Evolutionary conservation across 2,888 invertebrate species (phyloP).

Genomic region (Eurytoma adleriae): DNA sequence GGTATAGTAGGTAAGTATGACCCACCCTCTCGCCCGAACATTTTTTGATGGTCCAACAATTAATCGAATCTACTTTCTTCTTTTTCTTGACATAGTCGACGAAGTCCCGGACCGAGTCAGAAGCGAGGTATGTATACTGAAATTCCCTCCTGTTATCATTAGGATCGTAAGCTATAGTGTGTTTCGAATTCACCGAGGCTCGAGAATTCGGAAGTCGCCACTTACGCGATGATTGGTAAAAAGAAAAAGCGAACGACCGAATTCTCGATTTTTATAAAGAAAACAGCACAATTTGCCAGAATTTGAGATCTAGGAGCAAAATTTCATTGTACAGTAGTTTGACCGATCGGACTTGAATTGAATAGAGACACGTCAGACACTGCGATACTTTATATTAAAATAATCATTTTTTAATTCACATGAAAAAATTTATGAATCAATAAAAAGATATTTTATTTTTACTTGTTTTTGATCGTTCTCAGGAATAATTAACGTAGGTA

Average conservation of each 20-base stretch:
- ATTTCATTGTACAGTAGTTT: neutral
- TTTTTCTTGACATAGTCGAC: conserved; percentile 61
- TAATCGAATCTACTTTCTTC: neutral
- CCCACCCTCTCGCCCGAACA: neutral
- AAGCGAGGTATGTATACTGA: conserved; percentile 66
- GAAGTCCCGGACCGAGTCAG: conserved; percentile 71
- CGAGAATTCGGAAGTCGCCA: too few species aligned
- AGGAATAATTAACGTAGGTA: conserved; percentile 56
- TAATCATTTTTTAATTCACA: conserved; percentile 25
- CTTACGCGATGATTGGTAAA: too few species aligned
- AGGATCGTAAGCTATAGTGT: neutral
- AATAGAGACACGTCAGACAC: too few species aligned
- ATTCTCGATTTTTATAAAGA: neutral
- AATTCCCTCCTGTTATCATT: neutral
- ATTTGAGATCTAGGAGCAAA: neutral
- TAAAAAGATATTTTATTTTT: conserved; percentile 46
- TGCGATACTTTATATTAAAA: neutral
- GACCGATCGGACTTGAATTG: too few species aligned
- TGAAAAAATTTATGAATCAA: conserved; percentile 39
- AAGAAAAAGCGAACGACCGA: too few species aligned
- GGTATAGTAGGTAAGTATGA: conserved; percentile 70
- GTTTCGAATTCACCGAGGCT: too few species aligned
- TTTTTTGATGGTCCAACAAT: neutral
- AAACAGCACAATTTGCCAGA: neutral
- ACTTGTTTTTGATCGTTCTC: conserved; percentile 52